Percentiles rank a stretch among this genome's conserved stretches.
Conservation (phyloP, 2,113 vertebrate species). For the Antigone vipio region DNA sequence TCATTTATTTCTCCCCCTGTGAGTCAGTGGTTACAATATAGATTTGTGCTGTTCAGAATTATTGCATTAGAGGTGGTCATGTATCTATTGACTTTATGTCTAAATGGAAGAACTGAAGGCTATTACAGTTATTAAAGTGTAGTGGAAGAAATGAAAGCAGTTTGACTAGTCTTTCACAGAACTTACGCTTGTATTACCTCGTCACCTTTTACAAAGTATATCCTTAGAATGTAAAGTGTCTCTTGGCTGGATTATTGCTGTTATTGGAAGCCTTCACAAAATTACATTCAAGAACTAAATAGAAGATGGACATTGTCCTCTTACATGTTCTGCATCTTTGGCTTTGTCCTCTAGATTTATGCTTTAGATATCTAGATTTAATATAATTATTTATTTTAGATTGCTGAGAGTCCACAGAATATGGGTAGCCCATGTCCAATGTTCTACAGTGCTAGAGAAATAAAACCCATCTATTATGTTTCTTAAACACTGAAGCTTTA, state of each 20-base stretch:
- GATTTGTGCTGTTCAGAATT: slow-evolving; percentile 28
- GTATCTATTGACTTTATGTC: slow-evolving; percentile 52
- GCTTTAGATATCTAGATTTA: not conserved
- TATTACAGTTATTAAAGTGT: slow-evolving; percentile 28
- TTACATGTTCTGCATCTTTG: not conserved
- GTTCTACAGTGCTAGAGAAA: not conserved
- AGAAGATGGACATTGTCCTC: not conserved
- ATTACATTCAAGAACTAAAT: not conserved
- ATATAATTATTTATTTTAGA: not conserved
- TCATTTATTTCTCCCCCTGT: not conserved
- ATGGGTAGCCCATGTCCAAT: not conserved
- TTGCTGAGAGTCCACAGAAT: not conserved
- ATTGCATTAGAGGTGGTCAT: slow-evolving; percentile 26
- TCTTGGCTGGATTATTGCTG: not conserved
- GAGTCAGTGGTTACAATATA: slow-evolving; percentile 5
- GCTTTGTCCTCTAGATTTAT: not conserved
- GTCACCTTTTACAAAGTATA: not conserved
- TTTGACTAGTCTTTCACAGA: slow-evolving; percentile 1
- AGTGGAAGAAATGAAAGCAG: not conserved
- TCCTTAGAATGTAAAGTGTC: not conserved
- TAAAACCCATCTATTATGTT: not conserved
- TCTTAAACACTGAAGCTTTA: not conserved
- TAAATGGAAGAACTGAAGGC: slow-evolving; percentile 25
- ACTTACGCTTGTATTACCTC: not conserved
- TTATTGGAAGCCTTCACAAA: not conserved